Conservation (phyloP, 1,140 invertebrate genomes). For the Trichomalopsis sarcophagae region DNA sequence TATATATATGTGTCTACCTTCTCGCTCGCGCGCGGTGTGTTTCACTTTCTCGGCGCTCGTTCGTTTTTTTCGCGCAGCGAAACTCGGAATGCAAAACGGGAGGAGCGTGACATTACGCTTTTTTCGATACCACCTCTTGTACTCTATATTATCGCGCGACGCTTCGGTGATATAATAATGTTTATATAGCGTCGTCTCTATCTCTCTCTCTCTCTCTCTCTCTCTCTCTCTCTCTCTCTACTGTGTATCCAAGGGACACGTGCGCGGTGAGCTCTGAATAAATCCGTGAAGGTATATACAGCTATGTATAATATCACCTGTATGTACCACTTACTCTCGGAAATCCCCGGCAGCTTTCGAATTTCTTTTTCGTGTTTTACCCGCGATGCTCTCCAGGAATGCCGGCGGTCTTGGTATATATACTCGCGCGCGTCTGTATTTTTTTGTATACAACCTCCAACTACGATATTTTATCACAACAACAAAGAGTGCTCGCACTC, state of each 20-base stretch:
- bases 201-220: too few species aligned
- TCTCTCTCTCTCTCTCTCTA: too few species aligned
- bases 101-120: conserved; percentile 2
- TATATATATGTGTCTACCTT: not conserved
- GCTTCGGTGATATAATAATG: not conserved
- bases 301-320: too few species aligned
- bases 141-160: not conserved
- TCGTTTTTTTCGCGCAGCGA: not conserved
- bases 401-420: not conserved
- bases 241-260: not conserved
- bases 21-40: not conserved
- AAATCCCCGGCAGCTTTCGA: too few species aligned
- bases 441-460: too few species aligned
- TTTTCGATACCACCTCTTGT: not conserved
- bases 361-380: not conserved
- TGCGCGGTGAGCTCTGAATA: not conserved
- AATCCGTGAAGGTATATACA: too few species aligned
- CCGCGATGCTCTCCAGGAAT: not conserved
- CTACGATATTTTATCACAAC: too few species aligned
- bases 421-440: too few species aligned
- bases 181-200: too few species aligned
- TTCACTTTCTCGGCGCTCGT: conserved; percentile 36
- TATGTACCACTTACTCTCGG: too few species aligned
- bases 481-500: too few species aligned
- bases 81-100: not conserved